Evolutionary conservation across 2,113 vertebrate species (phyloP).

Genomic region (Kryptolebias marmoratus): DNA sequence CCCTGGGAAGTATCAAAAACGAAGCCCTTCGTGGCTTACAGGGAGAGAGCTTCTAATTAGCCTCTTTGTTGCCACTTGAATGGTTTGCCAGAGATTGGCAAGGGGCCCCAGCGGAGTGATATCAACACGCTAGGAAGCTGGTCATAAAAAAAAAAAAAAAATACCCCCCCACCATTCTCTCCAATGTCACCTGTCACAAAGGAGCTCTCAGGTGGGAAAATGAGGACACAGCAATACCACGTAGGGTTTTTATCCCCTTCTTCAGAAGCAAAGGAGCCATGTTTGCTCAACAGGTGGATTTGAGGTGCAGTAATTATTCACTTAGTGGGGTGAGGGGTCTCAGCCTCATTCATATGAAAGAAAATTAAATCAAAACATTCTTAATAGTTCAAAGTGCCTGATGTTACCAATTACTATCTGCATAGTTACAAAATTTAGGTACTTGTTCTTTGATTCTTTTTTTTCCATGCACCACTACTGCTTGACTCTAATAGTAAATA

Average conservation of each 20-base stretch:
- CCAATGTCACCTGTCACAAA: constrained; percentile 35
- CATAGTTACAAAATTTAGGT: no score
- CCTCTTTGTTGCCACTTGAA: constrained; percentile 82
- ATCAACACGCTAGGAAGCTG: constrained; percentile 69
- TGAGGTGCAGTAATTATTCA: background rate
- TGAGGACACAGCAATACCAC: constrained; percentile 19
- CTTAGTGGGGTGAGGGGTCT: background rate
- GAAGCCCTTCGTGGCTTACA: constrained; percentile 71
- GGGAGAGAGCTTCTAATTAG: constrained; percentile 81
- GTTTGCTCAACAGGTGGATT: constrained; percentile 47
- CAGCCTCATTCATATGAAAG: background rate
- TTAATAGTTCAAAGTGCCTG: background rate
- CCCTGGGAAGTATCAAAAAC: constrained; percentile 82
- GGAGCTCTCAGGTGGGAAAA: constrained; percentile 63
- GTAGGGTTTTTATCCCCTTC: constrained; percentile 44
- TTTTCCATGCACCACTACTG: background rate
- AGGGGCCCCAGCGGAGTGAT: constrained; percentile 73
- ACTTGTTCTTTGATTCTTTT: background rate
- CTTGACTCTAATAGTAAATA: no score
- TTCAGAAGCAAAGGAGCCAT: background rate
- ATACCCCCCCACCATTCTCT: constrained; percentile 20
- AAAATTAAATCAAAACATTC: background rate
- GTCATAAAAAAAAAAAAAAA: constrained; percentile 70
- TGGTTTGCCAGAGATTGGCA: constrained; percentile 64
- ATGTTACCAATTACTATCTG: background rate